Base-by-base conservation (phyloP, 2,797 vertebrate genomes). In the Strix occidentalis region DNA sequence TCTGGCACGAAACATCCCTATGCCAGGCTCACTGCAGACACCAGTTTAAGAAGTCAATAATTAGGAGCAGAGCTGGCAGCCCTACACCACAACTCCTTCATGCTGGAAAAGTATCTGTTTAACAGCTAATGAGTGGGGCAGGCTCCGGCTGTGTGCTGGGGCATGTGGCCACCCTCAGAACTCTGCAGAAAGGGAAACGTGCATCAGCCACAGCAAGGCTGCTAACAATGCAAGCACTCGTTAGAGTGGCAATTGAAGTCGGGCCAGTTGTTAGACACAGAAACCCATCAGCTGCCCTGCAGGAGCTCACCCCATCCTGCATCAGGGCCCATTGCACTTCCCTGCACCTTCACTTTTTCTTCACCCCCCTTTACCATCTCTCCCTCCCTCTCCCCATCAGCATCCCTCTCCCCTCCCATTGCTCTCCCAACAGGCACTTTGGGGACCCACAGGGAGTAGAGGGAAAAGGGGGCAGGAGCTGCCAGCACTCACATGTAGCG, bases 401-500 rank as follows among this genome's bases (percentile, higher is more conserved):
- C 21, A 26, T 24, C 68, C 13, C 25, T 20, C 21, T 29, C 72
- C 53, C 35, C 20, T 43, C 13, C 35, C 11, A 2, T 8, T 29
- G 21, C 43, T 41, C 25, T n/a, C 7, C 25, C 2, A 2, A 4
- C 4, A 4, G 48, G 24, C 6, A 3, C n/a, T 89, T 23, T 24
- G 35, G 14, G 25, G 15, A 26, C 39, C 70, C 39, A 3, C 1
- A 12, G 39, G n/a, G 29, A 80, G 5, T 54, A 19, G 71, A 74
- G 11, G 11, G 37, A 45, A 26, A 16, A 9, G 11, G 29, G 2
- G 11, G 13, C 48, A 31, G 65, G 16, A 88, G 41, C 15, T 0
- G 0, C 12, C 0, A 1, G 81, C 90, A 99, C 99, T 99, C 97
- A 99, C 99, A 99, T 99, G 97, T 99, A 99, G 91, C 97, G 99